Conservation (phyloP, 2,113 vertebrate species). For the Gulo gulo region DNA sequence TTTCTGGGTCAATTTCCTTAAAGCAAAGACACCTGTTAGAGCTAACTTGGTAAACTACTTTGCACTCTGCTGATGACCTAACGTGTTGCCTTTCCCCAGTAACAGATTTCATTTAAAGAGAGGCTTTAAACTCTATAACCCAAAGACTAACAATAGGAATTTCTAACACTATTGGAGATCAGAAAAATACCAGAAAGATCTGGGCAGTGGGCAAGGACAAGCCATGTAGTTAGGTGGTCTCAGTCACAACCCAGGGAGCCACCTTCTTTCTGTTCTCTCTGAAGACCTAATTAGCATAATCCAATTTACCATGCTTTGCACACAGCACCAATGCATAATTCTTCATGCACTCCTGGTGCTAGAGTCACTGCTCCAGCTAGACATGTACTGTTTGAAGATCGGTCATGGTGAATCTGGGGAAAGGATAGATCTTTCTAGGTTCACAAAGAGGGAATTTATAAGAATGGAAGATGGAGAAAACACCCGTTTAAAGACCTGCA, state of each 20-base stretch:
- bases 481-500: not conserved
- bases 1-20: not conserved
- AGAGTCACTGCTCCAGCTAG: not conserved
- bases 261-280: not conserved
- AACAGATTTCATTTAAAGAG: not conserved
- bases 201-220: not conserved
- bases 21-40: not conserved
- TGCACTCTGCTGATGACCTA: not conserved
- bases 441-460: not conserved
- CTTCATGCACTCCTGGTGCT: not conserved
- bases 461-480: not conserved
- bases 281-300: slow-evolving; percentile 9
- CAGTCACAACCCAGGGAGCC: not conserved
- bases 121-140: not conserved
- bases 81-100: not conserved
- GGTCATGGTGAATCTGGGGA: too few species aligned
- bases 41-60: not conserved
- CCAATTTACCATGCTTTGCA: not conserved
- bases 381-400: not conserved
- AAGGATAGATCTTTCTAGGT: not conserved
- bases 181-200: not conserved
- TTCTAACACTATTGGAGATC: not conserved
- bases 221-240: not conserved
- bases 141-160: not conserved
- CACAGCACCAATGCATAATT: not conserved